Conservation (phyloP, 2,888 invertebrate species). For the Antitype chi region DNA sequence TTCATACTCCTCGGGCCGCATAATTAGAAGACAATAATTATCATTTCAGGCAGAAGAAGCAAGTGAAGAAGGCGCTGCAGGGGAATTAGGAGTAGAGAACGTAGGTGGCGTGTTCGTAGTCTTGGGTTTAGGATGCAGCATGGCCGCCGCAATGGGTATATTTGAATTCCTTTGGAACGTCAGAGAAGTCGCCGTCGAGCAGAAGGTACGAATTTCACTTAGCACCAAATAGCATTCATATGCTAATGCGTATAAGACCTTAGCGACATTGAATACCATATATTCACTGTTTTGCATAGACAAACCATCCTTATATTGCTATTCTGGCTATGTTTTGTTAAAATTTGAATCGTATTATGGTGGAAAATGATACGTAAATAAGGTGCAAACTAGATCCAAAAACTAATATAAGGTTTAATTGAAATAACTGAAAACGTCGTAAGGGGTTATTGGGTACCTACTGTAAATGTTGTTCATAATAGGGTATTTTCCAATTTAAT, state of each 20-base stretch:
- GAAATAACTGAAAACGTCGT: background rate
- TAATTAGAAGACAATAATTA: too few species aligned
- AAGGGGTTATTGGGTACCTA: background rate
- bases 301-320: slow-evolving; percentile 18
- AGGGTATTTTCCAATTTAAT: too few species aligned
- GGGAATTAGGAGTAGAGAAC: slow-evolving; percentile 94
- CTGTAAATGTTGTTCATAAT: too few species aligned
- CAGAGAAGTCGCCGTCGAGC: slow-evolving; percentile 94
- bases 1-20: too few species aligned
- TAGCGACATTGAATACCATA: slow-evolving; percentile 30
- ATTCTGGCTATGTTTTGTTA: slow-evolving; percentile 25
- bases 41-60: slow-evolving; percentile 76
- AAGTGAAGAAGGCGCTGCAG: slow-evolving; percentile 82
- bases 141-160: slow-evolving; percentile 94
- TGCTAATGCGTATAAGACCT: slow-evolving; percentile 41
- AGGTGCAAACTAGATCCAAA: background rate
- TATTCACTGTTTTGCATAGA: slow-evolving; percentile 33
- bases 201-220: slow-evolving; percentile 90
- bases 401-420: background rate
- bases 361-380: slow-evolving; percentile 6
- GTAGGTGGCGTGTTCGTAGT: slow-evolving; percentile 98
- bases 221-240: slow-evolving; percentile 52
- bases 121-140: slow-evolving; percentile 93
- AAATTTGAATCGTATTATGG: slow-evolving; percentile 1
- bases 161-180: slow-evolving; percentile 98